Conservation (phyloP, 2,797 vertebrate genomes). For the Gorsachius magnificus region DNA sequence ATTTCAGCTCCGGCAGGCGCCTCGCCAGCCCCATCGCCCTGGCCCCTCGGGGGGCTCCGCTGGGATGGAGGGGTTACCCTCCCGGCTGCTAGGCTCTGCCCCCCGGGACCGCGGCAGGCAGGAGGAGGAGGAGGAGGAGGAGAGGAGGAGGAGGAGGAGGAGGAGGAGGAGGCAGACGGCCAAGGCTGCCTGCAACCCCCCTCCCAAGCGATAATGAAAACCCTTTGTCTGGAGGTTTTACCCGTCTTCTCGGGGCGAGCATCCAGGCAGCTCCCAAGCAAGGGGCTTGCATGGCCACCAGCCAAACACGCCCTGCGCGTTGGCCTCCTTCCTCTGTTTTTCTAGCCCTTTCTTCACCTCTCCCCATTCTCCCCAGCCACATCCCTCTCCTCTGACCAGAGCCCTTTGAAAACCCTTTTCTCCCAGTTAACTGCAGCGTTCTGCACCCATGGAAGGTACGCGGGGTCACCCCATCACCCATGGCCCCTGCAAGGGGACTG, state of each 20-base stretch:
- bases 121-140: neutral
- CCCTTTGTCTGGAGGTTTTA: neutral
- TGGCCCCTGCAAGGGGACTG: neutral
- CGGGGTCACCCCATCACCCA: neutral
- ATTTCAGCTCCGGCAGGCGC: neutral
- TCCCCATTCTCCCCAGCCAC: neutral
- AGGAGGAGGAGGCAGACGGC: neutral
- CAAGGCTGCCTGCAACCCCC: neutral
- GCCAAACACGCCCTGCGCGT: neutral
- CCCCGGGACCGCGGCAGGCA: accelerated
- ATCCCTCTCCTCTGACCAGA: neutral
- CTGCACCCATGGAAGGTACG: neutral
- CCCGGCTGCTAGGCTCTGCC: neutral
- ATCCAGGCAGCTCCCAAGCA: neutral
- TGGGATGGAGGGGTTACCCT: neutral
- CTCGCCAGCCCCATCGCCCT: accelerated
- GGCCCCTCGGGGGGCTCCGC: accelerated
- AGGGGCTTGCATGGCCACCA: neutral
- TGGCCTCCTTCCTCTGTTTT: slow-evolving; percentile 31
- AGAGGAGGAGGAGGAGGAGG: neutral
- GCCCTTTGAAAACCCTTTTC: neutral
- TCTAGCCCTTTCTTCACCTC: slow-evolving; percentile 59
- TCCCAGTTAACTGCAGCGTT: neutral
- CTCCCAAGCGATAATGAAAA: neutral
- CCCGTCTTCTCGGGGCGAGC: neutral